Evolutionary conservation across 1,140 invertebrate species (phyloP).

Genomic region (Venturia canescens): DNA sequence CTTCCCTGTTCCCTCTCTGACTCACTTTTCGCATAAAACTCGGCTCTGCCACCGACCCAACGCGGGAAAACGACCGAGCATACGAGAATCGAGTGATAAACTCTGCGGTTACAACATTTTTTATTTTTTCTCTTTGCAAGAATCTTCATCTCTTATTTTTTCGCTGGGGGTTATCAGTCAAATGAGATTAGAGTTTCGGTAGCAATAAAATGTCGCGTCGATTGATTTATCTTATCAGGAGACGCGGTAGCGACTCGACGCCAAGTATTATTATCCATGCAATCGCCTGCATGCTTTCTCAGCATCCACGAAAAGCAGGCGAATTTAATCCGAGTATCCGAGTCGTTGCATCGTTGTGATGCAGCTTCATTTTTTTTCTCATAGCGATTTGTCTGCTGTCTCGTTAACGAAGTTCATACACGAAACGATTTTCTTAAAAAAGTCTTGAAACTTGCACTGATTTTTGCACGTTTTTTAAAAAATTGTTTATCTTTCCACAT

Average conservation of each 20-base stretch:
- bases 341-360: not conserved
- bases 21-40: not conserved
- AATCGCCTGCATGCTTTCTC: not conserved
- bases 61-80: not conserved
- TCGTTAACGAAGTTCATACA: no score
- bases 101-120: not conserved
- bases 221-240: not conserved
- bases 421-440: no score
- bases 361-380: not conserved
- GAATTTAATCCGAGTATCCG: not conserved
- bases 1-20: constrained; percentile 25
- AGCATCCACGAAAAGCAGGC: no score
- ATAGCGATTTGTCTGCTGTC: no score
- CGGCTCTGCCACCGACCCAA: not conserved
- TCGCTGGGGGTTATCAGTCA: not conserved
- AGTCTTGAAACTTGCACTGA: no score
- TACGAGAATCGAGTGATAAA: not conserved
- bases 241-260: no score
- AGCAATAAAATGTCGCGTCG: not conserved
- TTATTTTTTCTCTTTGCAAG: not conserved
- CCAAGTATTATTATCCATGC: not conserved
- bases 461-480: no score
- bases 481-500: no score
- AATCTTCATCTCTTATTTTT: not conserved
- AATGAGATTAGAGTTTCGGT: not conserved